These are phyloP conservation scores for Acholoe squamosa DNA, from an alignment of 2,888 invertebrate genomes.

Conservation along the genomic window DNA sequence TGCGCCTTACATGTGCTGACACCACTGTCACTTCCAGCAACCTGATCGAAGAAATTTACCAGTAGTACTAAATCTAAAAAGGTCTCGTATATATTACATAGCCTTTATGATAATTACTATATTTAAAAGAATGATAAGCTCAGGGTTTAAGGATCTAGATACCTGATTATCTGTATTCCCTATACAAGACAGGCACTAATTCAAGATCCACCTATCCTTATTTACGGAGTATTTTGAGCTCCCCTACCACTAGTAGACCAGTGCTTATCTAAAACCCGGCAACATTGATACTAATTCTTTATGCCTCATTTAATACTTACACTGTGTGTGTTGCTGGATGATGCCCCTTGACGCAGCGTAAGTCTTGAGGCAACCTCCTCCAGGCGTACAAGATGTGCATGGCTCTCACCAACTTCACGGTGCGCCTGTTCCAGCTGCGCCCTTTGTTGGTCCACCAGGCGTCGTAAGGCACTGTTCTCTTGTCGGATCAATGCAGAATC, in stretches of 20 bases:
- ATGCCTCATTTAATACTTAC: neutral
- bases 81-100: too few relatives aligned
- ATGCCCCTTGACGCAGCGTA: neutral
- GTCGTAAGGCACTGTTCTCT: constrained; percentile 73
- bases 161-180: too few relatives aligned
- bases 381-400: constrained; percentile 74
- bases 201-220: too few relatives aligned
- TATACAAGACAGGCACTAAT: too few relatives aligned
- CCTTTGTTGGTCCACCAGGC: constrained; percentile 72
- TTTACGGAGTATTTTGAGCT: too few relatives aligned
- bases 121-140: too few relatives aligned
- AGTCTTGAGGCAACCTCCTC: constrained; percentile 73
- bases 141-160: too few relatives aligned
- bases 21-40: constrained; percentile 60
- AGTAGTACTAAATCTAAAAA: neutral
- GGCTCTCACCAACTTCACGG: constrained; percentile 76
- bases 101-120: too few relatives aligned
- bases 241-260: too few relatives aligned
- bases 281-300: too few relatives aligned
- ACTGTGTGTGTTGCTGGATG: constrained; percentile 38
- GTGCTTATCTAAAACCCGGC: too few relatives aligned
- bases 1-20: constrained; percentile 59
- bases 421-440: constrained; percentile 73
- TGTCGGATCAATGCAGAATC: constrained; percentile 71
- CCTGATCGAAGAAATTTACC: neutral